Base-by-base conservation (phyloP, 30 jellyfish, hydroid and myxozoan species). In the Aurelia aurita region DNA sequence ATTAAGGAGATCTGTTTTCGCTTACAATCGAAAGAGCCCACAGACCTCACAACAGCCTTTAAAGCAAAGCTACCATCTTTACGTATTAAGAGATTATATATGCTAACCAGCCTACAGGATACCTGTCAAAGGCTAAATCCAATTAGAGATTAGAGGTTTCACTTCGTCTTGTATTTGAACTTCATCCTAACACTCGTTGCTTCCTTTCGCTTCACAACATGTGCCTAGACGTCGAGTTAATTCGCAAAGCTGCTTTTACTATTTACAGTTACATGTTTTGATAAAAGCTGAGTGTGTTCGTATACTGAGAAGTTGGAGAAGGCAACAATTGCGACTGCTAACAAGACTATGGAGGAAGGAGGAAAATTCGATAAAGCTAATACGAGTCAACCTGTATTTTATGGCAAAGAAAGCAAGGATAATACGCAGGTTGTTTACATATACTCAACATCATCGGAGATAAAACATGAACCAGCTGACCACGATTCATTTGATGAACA, bases 51-150 rank as follows among this genome's bases (percentile, higher is more conserved):
- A 71, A 83, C 93, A 75, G 93, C 93, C 93, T 53, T 71, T 26
- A 83, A 83, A 83, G 93, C 93, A 71, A 68, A 83, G 93, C 93
- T 83, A 83, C 93, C 93, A 83, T 83, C 93, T 83, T 83, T 83
- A 61, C 93, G 93, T 83, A 83, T 83, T 83, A 83, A 83, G 81
- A 62, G 93, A 83, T 83, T 83, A 83, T 63, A 74, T 83, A 83
- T 69, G 87, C 93, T 83, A 83, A 83, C 93, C 93, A 83, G 93
- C 93, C 87, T 71, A 83, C 93, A 69, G 93, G 93, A 83, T 83
- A 83, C 93, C 93, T 83, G 93, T 83, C 93, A 83, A 83, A 45
- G 85, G 81, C 93, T 83, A 57, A 83, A 83, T 83, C 93, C 93
- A 83, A 83, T 83, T 83, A 83, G 77, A 71, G 93, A 70, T 83